Conservation (phyloP, 2,797 vertebrate genomes). For the Pantherophis vulpinus region DNA sequence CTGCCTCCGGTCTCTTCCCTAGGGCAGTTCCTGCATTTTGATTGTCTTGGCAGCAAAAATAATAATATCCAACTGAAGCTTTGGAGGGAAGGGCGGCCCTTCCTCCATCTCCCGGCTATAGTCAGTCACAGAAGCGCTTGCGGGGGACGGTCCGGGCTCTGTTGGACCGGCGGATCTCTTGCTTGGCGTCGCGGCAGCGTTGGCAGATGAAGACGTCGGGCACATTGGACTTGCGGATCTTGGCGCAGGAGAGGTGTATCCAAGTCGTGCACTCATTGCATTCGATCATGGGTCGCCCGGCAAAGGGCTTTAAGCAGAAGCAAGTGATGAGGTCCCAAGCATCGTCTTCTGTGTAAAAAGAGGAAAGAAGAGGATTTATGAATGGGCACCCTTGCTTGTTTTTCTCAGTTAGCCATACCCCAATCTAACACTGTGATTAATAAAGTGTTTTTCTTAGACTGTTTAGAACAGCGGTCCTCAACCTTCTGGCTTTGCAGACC, state of each 20-base stretch:
- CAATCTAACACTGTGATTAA: not conserved
- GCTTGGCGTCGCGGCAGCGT: conserved; percentile 88
- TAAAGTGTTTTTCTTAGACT: not conserved
- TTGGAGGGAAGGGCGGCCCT: conserved; percentile 31
- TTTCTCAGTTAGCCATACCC: not conserved
- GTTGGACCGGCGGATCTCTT: conserved; percentile 91
- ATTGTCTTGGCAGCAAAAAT: conserved; percentile 56
- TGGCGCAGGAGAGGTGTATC: conserved; percentile 97
- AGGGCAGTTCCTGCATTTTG: conserved; percentile 40
- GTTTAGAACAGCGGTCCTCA: too few relatives aligned
- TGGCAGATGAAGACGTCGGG: conserved; percentile 96
- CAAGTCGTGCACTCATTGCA: conserved; percentile 93
- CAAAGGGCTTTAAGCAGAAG: conserved; percentile 98
- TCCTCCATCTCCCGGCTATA: not conserved
- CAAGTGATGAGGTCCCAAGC: conserved; percentile 98
- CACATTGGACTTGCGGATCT: conserved; percentile 97
- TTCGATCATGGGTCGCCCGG: conserved; percentile 96
- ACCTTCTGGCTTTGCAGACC: too few relatives aligned
- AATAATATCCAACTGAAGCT: conserved; percentile 22
- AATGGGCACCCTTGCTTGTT: not conserved
- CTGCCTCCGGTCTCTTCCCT: conserved; percentile 15
- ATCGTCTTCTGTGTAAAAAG: conserved; percentile 82
- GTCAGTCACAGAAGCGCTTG: conserved; percentile 85
- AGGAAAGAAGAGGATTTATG: not conserved
- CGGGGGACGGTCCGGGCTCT: conserved; percentile 89